A percentile compares a stretch with the other conserved stretches of the same genome.
phyloP scores from a whole-genome alignment of 2,797 vertebrate species.

The Geotrypetes seraphini region DNA sequence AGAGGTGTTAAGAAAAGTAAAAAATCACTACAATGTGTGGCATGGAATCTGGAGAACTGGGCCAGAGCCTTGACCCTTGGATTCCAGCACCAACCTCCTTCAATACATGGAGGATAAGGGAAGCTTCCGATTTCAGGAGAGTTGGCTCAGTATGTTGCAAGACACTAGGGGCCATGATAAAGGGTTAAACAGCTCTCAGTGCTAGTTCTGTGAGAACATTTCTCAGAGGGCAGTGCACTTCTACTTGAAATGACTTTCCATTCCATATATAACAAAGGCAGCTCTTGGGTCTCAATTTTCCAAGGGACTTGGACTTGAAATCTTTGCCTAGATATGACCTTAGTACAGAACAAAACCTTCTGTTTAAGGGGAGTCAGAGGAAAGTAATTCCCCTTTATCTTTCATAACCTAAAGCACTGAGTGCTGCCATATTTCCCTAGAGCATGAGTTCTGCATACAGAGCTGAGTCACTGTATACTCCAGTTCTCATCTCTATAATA shows the following conservation, averaged over 20 bases:
- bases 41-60: no score
- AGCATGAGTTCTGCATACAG: background rate
- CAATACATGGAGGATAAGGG: background rate
- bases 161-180: conserved; percentile 14
- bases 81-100: no score
- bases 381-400: background rate
- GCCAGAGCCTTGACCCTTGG: no score
- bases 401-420: background rate
- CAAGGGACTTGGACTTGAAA: conserved; percentile 8
- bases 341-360: conserved; percentile 12
- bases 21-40: no score
- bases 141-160: fast-evolving
- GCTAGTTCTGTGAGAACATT: conserved; percentile 46
- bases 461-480: fast-evolving
- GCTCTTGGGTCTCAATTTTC: conserved; percentile 45
- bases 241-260: conserved; percentile 46
- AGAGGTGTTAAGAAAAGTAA: no score
- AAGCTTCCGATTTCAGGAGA: background rate
- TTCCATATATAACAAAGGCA: conserved; percentile 50
- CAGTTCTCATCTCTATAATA: background rate
- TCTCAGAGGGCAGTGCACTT: conserved; percentile 44
- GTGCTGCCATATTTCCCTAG: background rate
- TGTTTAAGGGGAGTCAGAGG: conserved; percentile 2
- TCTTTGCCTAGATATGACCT: conserved; percentile 31
- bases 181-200: conserved; percentile 27